Evolutionary conservation across 2,888 invertebrate genomes (phyloP).

Genomic region (Hirtodrosophila cameraria): DNA sequence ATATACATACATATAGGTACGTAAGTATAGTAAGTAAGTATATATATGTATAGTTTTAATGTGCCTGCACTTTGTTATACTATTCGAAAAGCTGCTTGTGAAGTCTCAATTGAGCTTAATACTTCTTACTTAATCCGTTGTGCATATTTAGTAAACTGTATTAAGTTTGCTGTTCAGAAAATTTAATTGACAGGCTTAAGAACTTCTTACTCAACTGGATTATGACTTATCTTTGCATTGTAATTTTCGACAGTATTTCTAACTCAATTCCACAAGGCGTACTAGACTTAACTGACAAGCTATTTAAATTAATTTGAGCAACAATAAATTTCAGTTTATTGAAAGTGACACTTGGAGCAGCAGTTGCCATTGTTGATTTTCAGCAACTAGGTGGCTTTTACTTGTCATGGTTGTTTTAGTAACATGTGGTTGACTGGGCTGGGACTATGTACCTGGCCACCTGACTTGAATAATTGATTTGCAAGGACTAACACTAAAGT

Average conservation of each 20-base stretch:
- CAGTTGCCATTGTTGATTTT: not conserved
- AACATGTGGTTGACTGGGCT: not conserved
- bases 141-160: too few species aligned
- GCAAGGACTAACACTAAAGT: too few species aligned
- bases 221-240: too few species aligned
- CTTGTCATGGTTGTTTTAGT: not conserved
- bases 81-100: too few species aligned
- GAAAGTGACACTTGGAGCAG: constrained; percentile 14
- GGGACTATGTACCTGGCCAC: not conserved
- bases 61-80: too few species aligned
- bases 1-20: too few species aligned
- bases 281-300: not conserved
- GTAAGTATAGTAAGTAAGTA: too few species aligned
- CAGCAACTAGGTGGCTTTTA: not conserved
- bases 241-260: too few species aligned
- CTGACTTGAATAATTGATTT: constrained; percentile 9
- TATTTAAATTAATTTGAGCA: not conserved
- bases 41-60: constrained; percentile 5
- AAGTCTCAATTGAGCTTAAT: too few species aligned
- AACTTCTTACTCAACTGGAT: too few species aligned
- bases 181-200: too few species aligned
- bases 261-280: not conserved
- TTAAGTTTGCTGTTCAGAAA: too few species aligned
- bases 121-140: not conserved
- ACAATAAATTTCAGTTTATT: constrained; percentile 9